phyloP scores from a whole-genome alignment of 2,797 vertebrate species.

The Siniperca scherzeri region DNA sequence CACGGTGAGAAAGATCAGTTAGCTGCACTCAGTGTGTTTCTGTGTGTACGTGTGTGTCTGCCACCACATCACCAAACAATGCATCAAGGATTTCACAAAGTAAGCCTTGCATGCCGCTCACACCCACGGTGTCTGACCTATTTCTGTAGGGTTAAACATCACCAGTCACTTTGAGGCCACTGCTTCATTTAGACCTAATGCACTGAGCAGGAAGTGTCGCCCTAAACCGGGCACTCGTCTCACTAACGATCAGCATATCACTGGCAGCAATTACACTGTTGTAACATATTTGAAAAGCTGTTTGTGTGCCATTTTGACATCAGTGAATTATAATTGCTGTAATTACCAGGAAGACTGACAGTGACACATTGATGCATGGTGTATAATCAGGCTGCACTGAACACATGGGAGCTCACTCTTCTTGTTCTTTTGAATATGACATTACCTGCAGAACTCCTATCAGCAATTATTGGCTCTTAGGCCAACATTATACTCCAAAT shows the following conservation, averaged over 20 bases:
- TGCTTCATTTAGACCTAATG: background rate
- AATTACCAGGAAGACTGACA: background rate
- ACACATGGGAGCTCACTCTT: background rate
- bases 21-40: background rate
- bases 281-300: background rate
- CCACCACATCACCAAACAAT: conserved; percentile 41
- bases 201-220: background rate
- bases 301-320: background rate
- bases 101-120: conserved; percentile 35
- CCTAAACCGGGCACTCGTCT: background rate
- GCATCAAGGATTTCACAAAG: conserved; percentile 26
- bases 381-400: background rate
- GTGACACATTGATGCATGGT: background rate
- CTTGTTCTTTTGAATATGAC: background rate
- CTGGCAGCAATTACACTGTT: background rate
- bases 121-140: conserved; percentile 42
- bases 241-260: background rate
- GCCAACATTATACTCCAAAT: background rate
- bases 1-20: conserved; percentile 48
- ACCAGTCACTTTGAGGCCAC: conserved; percentile 2
- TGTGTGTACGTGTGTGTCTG: conserved; percentile 25
- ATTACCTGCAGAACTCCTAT: background rate
- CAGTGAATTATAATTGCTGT: background rate
- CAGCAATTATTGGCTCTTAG: background rate
- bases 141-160: conserved; percentile 38